Evolutionary conservation across 2,888 invertebrate genomes (phyloP).

Genomic region (Drosophila sordidula): DNA sequence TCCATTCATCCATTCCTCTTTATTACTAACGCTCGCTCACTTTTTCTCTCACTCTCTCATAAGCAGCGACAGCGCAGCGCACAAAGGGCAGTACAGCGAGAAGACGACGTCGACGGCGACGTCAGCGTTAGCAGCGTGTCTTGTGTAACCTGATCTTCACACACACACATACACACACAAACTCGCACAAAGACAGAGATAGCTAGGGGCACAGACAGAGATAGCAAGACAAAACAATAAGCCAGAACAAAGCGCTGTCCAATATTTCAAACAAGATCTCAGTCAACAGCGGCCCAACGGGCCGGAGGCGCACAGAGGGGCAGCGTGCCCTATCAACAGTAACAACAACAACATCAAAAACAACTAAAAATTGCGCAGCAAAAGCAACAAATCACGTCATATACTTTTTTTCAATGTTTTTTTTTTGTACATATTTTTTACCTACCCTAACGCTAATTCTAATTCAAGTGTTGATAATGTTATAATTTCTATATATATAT

Average conservation of each 20-base stretch:
- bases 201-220: constrained; percentile 1
- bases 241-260: constrained; percentile 48
- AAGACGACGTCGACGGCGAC: constrained; percentile 6
- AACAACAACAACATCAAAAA: constrained; percentile 22
- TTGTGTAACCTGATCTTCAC: constrained; percentile 68
- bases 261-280: constrained; percentile 49
- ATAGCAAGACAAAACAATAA: constrained; percentile 25
- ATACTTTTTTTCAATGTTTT: neutral
- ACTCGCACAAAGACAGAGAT: constrained; percentile 4
- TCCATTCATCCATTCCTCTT: constrained; percentile 11
- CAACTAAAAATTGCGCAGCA: constrained; percentile 59
- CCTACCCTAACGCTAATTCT: neutral
- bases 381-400: constrained; percentile 40
- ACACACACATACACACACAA: constrained; percentile 17
- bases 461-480: neutral
- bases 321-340: constrained; percentile 34
- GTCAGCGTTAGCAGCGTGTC: constrained; percentile 26
- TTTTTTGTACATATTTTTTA: neutral
- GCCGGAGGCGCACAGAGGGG: neutral
- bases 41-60: neutral
- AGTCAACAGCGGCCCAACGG: constrained; percentile 16
- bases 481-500: no score
- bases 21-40: constrained; percentile 4
- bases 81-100: constrained; percentile 36
- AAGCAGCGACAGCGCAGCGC: constrained; percentile 3